Evolutionary conservation across 1,140 invertebrate genomes (phyloP).

Genomic region (Drosophila repletoides): DNA sequence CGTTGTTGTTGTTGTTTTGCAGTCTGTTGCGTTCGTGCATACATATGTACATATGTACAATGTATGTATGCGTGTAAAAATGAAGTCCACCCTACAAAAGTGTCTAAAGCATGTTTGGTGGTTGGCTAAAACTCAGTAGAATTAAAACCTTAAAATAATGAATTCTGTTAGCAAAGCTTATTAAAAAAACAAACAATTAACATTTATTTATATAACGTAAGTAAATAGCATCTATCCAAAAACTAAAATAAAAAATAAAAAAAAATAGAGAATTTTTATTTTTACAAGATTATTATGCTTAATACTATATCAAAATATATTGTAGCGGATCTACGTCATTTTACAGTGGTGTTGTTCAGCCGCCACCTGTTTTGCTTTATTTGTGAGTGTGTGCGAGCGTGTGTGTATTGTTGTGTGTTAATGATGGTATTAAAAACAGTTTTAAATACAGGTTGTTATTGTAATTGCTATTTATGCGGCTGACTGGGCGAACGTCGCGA

Average conservation of each 20-base stretch:
- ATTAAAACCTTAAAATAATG: too few relatives aligned
- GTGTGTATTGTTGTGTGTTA: conserved; percentile 15
- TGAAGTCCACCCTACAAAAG: conserved; percentile 20
- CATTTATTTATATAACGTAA: too few relatives aligned
- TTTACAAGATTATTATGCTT: too few relatives aligned
- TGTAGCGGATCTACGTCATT: background rate
- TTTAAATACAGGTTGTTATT: conserved; percentile 68
- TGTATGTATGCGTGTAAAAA: background rate
- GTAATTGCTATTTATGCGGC: conserved; percentile 55
- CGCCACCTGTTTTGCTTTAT: background rate
- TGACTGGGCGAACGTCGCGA: conserved; percentile 13
- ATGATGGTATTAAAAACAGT: conserved; percentile 50
- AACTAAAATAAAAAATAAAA: too few relatives aligned
- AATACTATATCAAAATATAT: too few relatives aligned
- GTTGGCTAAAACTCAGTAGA: too few relatives aligned
- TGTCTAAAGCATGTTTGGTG: background rate
- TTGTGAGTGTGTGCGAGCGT: background rate
- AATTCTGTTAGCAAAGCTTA: too few relatives aligned
- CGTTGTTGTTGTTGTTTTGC: background rate
- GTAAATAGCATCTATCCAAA: too few relatives aligned
- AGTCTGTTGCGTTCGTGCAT: background rate
- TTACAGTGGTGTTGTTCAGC: conserved; percentile 18
- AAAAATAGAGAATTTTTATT: too few relatives aligned
- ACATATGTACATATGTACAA: background rate
- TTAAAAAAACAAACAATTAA: too few relatives aligned